These are phyloP conservation scores for Pachypanchax playfairii DNA, from an alignment of 2,113 vertebrate species.

Conservation along the genomic window DNA sequence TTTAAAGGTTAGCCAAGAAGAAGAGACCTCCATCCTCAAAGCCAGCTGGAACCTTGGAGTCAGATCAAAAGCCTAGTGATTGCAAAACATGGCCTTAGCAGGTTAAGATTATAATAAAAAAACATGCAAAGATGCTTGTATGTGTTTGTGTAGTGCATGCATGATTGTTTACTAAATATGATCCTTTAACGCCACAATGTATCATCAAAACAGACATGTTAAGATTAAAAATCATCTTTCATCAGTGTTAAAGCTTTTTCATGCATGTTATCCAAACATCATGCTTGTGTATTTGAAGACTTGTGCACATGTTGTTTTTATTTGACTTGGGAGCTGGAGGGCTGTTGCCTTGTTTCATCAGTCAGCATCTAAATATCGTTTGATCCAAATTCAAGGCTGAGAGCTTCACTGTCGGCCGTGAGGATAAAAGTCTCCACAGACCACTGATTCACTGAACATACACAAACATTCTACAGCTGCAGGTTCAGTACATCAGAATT, in stretches of 20 bases:
- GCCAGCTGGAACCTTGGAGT: constrained; percentile 70
- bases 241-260: not conserved
- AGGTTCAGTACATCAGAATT: not conserved
- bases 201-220: constrained; percentile 8
- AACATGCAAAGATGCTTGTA: constrained; percentile 5
- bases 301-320: constrained; percentile 29
- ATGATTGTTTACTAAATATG: constrained; percentile 5
- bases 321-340: constrained; percentile 16
- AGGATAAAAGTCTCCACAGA: constrained; percentile 17
- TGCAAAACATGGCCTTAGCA: constrained; percentile 50
- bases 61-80: constrained; percentile 59
- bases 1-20: constrained; percentile 67
- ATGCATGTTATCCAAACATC: not conserved
- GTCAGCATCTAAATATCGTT: constrained; percentile 38
- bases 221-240: constrained; percentile 29
- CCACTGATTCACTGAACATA: constrained; percentile 16
- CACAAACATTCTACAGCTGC: constrained; percentile 18
- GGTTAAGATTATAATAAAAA: constrained; percentile 24
- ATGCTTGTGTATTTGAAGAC: constrained; percentile 24
- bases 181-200: constrained; percentile 5
- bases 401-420: constrained; percentile 10
- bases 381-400: constrained; percentile 54
- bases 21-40: constrained; percentile 63
- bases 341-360: constrained; percentile 32
- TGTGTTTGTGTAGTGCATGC: not conserved